Conservation (phyloP, 2,797 vertebrate species). For the Uromys caudimaculatus region DNA sequence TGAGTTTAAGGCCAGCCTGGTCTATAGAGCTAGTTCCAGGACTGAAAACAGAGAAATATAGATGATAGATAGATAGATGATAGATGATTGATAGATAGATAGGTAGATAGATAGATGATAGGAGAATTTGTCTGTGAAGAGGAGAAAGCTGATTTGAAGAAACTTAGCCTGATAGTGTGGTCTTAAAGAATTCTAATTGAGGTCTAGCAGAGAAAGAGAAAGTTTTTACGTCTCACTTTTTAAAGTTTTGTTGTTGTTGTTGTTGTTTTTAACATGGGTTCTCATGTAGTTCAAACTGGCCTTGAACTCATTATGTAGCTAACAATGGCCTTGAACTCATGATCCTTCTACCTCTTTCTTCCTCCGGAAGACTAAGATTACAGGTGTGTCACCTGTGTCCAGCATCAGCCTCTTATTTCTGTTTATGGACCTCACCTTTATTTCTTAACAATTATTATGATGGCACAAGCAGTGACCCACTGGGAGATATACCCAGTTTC, state of each 20-base stretch:
- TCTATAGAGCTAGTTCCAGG: background rate
- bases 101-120: background rate
- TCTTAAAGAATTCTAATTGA: background rate
- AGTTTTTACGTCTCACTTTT: background rate
- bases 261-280: background rate
- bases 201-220: background rate
- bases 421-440: background rate
- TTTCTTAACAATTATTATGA: background rate
- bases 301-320: background rate
- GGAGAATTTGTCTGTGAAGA: background rate
- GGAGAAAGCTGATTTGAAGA: slow-evolving; percentile 30
- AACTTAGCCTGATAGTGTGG: background rate
- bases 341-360: background rate
- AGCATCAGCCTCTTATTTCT: background rate
- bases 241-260: background rate
- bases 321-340: background rate
- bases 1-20: background rate
- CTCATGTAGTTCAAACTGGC: background rate
- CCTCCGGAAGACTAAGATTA: background rate
- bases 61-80: background rate
- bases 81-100: background rate
- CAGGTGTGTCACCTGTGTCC: background rate
- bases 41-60: background rate
- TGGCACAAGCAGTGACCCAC: background rate
- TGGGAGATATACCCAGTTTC: background rate